Conservation (phyloP, 2,888 invertebrate genomes). For the Amorpha juglandis region DNA sequence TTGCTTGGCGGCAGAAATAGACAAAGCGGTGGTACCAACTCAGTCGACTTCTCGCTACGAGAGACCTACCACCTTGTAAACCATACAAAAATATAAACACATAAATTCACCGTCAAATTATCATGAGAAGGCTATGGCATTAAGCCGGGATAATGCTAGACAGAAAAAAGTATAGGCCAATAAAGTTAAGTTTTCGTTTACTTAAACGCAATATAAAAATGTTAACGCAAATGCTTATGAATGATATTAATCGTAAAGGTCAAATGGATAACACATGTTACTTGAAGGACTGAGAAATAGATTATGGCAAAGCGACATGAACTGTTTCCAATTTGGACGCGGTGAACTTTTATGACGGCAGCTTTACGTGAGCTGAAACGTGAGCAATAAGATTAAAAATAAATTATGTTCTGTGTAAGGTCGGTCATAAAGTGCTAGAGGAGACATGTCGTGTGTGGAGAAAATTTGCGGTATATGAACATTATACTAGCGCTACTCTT, state of each 20-base stretch:
- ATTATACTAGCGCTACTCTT: neutral
- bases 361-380: slow-evolving; percentile 80
- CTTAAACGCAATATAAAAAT: neutral
- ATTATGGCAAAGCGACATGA: slow-evolving; percentile 59
- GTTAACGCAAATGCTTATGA: neutral
- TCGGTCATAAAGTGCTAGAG: slow-evolving; percentile 56
- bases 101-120: too few relatives aligned
- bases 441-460: slow-evolving; percentile 38
- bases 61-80: too few relatives aligned
- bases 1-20: too few relatives aligned
- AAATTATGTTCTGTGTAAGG: slow-evolving; percentile 72
- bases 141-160: too few relatives aligned
- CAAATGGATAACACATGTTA: slow-evolving; percentile 24
- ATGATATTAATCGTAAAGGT: slow-evolving; percentile 15
- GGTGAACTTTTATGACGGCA: slow-evolving; percentile 79
- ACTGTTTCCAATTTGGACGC: slow-evolving; percentile 74
- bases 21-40: too few relatives aligned
- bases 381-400: slow-evolving; percentile 80
- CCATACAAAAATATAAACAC: too few relatives aligned
- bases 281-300: slow-evolving; percentile 37
- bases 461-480: slow-evolving; percentile 23
- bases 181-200: neutral
- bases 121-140: too few relatives aligned
- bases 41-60: too few relatives aligned
- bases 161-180: too few relatives aligned